Evolutionary conservation across 2,113 vertebrate genomes (phyloP), one percentile per base, ranked within the genome.

Genomic region (Halcyon malimbica): DNA sequence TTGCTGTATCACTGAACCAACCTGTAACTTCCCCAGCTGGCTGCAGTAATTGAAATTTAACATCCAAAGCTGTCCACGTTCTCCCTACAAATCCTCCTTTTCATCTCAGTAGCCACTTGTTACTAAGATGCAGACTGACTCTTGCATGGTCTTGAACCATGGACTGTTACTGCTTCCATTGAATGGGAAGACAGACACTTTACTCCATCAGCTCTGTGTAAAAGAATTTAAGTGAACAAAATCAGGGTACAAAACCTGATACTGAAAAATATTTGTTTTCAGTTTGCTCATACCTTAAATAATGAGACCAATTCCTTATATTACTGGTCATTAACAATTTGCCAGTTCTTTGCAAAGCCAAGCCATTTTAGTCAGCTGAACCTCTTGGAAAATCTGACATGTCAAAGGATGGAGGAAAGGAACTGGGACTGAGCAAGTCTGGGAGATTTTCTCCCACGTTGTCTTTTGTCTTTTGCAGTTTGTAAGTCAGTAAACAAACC

Each of bases 371-470:
- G 48, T 54, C 44, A 25, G 5, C 17, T 82, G 39, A 50, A 50
- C 4, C 6, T 41, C 64, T 16, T 74, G 50, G 54, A 46, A 67
- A 83, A 90, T 14, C 33, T 54, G n/a, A 29, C 6, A 15, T 64
- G 6, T 25, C 42, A 73, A 62, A 78, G 26, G 41, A 42, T 74
- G 16, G 11, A 57, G 24, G 18, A 57, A 89, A 46, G 56, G 25
- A 71, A 16, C 15, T 74, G 63, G 6, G 25, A 46, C 75, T 69
- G 33, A 73, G 31, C 20, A 48, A 11, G 17, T 67, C 54, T 74
- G 37, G 25, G 60, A 46, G 39, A 13, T 20, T 56, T 62, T 60
- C 4, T 23, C 13, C 1, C 2, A 0, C 0, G 0, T 50, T 71
- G 6, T 59, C 25, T 89, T 56, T 50, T 71, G 6, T 59, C 25